A percentile compares a stretch with the other conserved stretches of the same genome.
Evolutionary conservation across 2,888 invertebrate species (phyloP).

Genomic region (Sthenelais limicola): DNA sequence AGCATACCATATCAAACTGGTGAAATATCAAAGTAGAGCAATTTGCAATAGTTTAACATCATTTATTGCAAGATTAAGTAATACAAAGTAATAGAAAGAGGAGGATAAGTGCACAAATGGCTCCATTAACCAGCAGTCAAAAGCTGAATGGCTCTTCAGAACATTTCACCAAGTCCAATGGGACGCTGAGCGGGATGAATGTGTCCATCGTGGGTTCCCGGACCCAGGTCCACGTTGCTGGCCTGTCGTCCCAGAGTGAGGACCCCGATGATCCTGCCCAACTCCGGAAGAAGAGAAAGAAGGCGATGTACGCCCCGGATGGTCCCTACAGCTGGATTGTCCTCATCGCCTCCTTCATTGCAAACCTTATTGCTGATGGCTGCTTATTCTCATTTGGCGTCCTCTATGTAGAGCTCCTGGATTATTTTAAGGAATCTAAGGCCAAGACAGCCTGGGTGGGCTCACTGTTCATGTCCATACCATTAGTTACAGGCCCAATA

Average conservation of each 20-base stretch:
- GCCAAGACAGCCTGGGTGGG: conserved; percentile 86
- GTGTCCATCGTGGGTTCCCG: conserved; percentile 11
- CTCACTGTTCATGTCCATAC: conserved; percentile 91
- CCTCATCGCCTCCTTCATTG: conserved; percentile 17
- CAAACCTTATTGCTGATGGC: conserved; percentile 25
- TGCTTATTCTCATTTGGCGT: conserved; percentile 29
- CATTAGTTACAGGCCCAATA: conserved; percentile 75
- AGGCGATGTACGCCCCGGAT: neutral
- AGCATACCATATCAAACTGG: too few species aligned
- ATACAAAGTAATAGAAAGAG: too few species aligned
- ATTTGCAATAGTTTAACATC: too few species aligned
- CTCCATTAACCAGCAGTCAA: neutral
- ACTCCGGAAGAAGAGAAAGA: neutral
- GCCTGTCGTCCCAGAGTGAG: neutral
- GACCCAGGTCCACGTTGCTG: conserved; percentile 13
- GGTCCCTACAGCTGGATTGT: conserved; percentile 33
- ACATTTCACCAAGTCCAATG: neutral
- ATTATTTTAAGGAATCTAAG: conserved; percentile 30
- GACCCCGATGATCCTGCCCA: neutral
- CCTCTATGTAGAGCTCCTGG: conserved; percentile 22
- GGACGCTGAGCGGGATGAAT: neutral
- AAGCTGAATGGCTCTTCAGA: neutral
- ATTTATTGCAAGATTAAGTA: too few species aligned
- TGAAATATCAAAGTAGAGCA: too few species aligned
- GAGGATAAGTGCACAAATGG: too few species aligned